A percentile compares a stretch with the other conserved stretches of the same genome.
phyloP scores from a whole-genome alignment of 2,797 vertebrate genomes.

The Ciconia nigra region DNA sequence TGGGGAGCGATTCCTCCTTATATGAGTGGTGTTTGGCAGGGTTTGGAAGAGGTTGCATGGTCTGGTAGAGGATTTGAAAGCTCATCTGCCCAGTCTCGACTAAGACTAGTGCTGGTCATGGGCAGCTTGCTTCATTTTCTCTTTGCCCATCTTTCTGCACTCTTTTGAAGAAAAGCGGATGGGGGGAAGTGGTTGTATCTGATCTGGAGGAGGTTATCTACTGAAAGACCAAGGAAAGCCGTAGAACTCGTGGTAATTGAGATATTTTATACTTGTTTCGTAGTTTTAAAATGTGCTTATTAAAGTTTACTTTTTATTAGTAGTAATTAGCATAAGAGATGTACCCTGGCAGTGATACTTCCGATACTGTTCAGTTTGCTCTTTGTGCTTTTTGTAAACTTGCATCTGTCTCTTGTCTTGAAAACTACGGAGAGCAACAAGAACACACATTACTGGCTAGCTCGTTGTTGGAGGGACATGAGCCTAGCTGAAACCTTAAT shows the following conservation, averaged over 20 bases:
- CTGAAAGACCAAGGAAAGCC: not conserved
- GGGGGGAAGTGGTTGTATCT: not conserved
- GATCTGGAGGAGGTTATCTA: not conserved
- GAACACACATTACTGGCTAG: not conserved
- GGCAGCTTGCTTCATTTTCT: not conserved
- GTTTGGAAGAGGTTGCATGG: not conserved
- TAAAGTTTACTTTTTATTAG: not conserved
- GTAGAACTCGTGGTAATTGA: fast-evolving
- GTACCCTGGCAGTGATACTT: not conserved
- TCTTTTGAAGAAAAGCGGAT: not conserved
- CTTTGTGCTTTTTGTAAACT: not conserved
- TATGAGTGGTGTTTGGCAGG: too few relatives aligned
- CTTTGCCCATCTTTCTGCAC: not conserved
- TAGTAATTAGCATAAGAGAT: not conserved
- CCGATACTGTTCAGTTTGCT: not conserved
- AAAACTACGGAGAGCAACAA: not conserved
- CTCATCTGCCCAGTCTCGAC: not conserved
- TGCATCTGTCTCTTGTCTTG: not conserved
- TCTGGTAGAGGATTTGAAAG: not conserved
- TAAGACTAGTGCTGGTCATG: too few relatives aligned
- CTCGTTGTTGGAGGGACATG: not conserved
- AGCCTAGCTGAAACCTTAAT: not conserved
- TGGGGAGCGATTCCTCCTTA: fast-evolving
- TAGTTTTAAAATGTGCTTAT: not conserved
- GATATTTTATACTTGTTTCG: not conserved